Conservation (phyloP, 2,888 invertebrate species). For the Thymelicus acteon region DNA sequence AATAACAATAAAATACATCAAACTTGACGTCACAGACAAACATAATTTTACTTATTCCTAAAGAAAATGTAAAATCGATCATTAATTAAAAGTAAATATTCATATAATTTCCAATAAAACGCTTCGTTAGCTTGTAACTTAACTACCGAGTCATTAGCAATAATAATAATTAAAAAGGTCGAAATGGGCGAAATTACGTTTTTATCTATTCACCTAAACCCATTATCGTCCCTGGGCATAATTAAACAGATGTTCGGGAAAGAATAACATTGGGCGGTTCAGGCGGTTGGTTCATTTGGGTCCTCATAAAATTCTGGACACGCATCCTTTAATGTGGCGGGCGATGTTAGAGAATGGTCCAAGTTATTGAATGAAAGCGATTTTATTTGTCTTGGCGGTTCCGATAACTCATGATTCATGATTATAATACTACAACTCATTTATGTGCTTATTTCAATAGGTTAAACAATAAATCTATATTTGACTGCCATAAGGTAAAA, state of each 20-base stretch:
- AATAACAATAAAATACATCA: too few relatives aligned
- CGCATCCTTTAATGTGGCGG: conserved; percentile 64
- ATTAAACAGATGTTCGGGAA: conserved; percentile 69
- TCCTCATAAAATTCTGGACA: conserved; percentile 73
- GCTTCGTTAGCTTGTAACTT: neutral
- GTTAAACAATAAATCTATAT: too few relatives aligned
- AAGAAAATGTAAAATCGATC: neutral
- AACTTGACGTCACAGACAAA: too few relatives aligned
- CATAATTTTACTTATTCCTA: too few relatives aligned
- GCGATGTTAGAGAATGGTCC: conserved; percentile 49
- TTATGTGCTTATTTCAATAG: too few relatives aligned
- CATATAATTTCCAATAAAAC: neutral
- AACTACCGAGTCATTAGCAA: conserved; percentile 3
- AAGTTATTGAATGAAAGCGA: conserved; percentile 42
- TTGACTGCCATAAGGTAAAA: too few relatives aligned
- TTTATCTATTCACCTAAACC: conserved; percentile 47
- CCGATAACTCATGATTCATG: too few relatives aligned
- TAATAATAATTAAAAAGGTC: conserved; percentile 29
- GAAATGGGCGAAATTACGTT: conserved; percentile 34
- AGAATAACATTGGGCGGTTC: conserved; percentile 60
- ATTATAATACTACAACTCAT: too few relatives aligned
- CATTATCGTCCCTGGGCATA: conserved; percentile 62
- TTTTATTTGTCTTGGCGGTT: neutral
- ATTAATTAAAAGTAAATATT: neutral
- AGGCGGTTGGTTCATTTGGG: conserved; percentile 61